Conservation (phyloP, 2,888 invertebrate species). For the Corythucha ciliata region DNA sequence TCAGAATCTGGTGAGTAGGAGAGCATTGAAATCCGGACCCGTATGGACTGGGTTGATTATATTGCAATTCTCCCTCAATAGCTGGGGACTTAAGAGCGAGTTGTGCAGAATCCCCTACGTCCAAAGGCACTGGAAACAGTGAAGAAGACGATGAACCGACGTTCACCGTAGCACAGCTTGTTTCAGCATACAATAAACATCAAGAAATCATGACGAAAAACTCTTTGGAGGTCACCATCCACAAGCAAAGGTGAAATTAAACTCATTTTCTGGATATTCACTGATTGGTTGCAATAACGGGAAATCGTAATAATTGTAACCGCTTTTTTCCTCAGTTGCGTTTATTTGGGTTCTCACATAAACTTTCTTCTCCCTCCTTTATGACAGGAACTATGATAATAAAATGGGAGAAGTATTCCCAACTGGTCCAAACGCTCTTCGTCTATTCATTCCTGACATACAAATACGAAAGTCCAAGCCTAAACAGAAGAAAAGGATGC, state of each 20-base stretch:
- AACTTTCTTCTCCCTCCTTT: no score
- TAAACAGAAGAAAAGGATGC: slow-evolving; percentile 30
- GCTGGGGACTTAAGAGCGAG: not conserved
- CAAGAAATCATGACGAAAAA: slow-evolving; percentile 44
- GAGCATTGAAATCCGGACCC: not conserved
- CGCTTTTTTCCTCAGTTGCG: no score
- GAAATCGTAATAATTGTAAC: no score
- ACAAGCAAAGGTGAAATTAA: slow-evolving; percentile 21
- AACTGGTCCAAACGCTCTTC: slow-evolving; percentile 44
- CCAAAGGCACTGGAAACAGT: slow-evolving; percentile 1
- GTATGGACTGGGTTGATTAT: not conserved
- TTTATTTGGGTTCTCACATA: no score
- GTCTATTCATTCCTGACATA: slow-evolving; percentile 45
- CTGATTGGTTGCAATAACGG: no score
- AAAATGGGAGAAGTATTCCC: slow-evolving; percentile 39
- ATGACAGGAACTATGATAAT: no score
- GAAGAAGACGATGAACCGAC: slow-evolving; percentile 43
- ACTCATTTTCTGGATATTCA: no score
- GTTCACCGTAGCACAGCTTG: slow-evolving; percentile 44
- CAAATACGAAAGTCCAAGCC: slow-evolving; percentile 36
- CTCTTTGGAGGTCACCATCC: slow-evolving; percentile 44
- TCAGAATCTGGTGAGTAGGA: slow-evolving; percentile 11
- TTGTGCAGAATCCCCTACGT: slow-evolving; percentile 8
- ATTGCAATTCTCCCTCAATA: not conserved
- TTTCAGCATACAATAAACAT: slow-evolving; percentile 45